Evolutionary conservation across 2,797 vertebrate species (phyloP).

Genomic region (Arrhamphus sclerolepis): DNA sequence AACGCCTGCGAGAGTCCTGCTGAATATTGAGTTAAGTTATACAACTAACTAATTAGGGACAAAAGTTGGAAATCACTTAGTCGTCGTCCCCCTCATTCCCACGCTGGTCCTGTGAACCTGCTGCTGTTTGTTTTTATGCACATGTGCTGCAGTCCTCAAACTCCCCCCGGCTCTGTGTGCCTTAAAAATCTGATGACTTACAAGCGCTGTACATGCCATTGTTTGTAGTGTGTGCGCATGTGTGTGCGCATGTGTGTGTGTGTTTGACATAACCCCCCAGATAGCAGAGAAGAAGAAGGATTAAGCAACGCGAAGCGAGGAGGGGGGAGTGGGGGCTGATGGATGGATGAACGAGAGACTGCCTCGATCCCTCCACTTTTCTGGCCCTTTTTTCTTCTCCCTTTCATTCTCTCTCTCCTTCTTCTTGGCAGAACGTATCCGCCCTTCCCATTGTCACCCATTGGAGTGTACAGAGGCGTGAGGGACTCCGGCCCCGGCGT

Average conservation of each 20-base stretch:
- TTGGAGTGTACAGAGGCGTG: conserved; percentile 79
- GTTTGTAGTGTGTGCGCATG: conserved; percentile 46
- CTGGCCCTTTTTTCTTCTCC: conserved; percentile 27
- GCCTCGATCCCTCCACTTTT: conserved; percentile 66
- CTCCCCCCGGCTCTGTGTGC: conserved; percentile 30
- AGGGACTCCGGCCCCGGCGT: conserved; percentile 70
- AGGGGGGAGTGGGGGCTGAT: conserved; percentile 52
- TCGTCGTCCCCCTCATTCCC: conserved; percentile 88
- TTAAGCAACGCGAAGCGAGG: conserved; percentile 66
- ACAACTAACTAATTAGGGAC: conserved; percentile 98
- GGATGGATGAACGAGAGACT: conserved; percentile 69
- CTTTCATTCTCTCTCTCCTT: conserved; percentile 58
- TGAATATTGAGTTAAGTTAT: conserved; percentile 97
- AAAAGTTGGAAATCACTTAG: conserved; percentile 94
- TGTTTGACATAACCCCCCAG: conserved; percentile 63
- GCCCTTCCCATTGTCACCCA: conserved; percentile 79
- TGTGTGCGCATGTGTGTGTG: conserved; percentile 5
- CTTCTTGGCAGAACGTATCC: conserved; percentile 76
- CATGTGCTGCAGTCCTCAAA: conserved; percentile 4
- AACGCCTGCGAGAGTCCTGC: conserved; percentile 89
- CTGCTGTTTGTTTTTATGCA: conserved; percentile 40
- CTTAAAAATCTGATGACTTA: conserved; percentile 56
- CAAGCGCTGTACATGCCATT: conserved; percentile 48
- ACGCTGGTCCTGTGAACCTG: conserved; percentile 81
- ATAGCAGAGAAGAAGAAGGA: conserved; percentile 61